Evolutionary conservation across 2,888 invertebrate species (phyloP).

Genomic region (Julus scandinavius): DNA sequence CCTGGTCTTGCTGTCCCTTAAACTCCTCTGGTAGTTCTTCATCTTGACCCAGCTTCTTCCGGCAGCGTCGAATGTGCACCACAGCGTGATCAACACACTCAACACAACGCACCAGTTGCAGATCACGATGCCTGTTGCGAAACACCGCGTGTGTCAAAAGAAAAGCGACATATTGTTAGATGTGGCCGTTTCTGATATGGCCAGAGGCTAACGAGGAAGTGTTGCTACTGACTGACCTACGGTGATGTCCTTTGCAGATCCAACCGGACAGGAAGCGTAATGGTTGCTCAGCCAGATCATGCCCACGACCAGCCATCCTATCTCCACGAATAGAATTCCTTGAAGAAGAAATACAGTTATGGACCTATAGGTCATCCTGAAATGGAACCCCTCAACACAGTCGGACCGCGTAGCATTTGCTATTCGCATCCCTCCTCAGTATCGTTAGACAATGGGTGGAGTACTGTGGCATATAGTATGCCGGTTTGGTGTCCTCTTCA

Average conservation of each 20-base stretch:
- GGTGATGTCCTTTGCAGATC: conserved; percentile 76
- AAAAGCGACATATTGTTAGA: too few species aligned
- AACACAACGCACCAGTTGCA: conserved; percentile 81
- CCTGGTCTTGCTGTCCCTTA: conserved; percentile 80
- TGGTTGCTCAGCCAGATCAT: conserved; percentile 77
- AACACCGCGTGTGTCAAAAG: too few species aligned
- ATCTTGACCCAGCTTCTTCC: conserved; percentile 90
- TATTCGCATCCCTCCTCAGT: too few species aligned
- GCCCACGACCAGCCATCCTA: conserved; percentile 79
- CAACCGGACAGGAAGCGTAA: conserved; percentile 76
- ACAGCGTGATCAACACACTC: conserved; percentile 79
- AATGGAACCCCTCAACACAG: too few species aligned
- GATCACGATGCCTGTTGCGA: conserved; percentile 81
- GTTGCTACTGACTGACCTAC: conserved; percentile 75
- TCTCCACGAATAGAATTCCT: conserved; percentile 80
- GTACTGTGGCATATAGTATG: too few species aligned
- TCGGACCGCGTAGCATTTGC: too few species aligned
- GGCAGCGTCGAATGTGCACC: conserved; percentile 89
- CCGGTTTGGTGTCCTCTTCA: too few species aligned
- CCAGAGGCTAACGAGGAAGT: too few species aligned
- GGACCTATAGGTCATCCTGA: too few species aligned
- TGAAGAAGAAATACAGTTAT: too few species aligned
- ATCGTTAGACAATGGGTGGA: too few species aligned
- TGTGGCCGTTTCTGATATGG: too few species aligned
- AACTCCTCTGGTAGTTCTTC: conserved; percentile 85